Evolutionary conservation across 1,140 invertebrate species (phyloP), one percentile per base, ranked within the genome.

Genomic region (Drosophila serrata): DNA sequence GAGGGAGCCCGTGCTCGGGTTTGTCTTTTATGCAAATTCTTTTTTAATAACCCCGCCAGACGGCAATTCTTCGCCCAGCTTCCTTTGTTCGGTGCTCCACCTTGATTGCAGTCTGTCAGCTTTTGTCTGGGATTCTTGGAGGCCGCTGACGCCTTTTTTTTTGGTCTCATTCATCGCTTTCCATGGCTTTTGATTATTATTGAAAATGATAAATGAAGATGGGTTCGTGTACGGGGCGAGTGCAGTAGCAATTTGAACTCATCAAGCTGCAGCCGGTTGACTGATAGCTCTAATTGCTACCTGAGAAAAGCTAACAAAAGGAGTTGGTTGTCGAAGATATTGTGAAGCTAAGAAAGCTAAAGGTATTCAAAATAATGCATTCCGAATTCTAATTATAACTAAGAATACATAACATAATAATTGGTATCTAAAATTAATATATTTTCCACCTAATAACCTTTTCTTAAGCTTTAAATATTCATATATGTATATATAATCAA

Each of bases 161-260:
- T 67, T n/a, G 63, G 62, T 57, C 48, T 73, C 70, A 80, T 80
- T 85, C 80, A 79, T 42, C 55, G 85, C 85, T 79, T 88, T 90
- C 79, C 73, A 69, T 60, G 74, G 74, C 75, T 79, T 90, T 90
- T 85, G 75, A 85, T 90, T 85, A 85, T 90, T 90, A 90, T 90
- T 90, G 82, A 90, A 90, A 90, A 81, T 90, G 81, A 81, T 85
- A 90, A 90, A 85, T 85, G 85, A 81, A 90, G 85, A 81, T 81
- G 86, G 72, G 79, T 48, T 56, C 63, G 69, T 58, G 80, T 56
- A 63, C 51, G 51, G 24, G 7, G 53, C 49, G 72, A 85, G 58
- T 90, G 81, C 85, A 90, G 85, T 85, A 90, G 85, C 85, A 81
- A 79, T 85, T 90, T 79, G 75, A 80, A 77, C 80, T 86, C 82